Conservation (phyloP, 2,888 invertebrate species). For the Synanthedon formicaeformis region DNA sequence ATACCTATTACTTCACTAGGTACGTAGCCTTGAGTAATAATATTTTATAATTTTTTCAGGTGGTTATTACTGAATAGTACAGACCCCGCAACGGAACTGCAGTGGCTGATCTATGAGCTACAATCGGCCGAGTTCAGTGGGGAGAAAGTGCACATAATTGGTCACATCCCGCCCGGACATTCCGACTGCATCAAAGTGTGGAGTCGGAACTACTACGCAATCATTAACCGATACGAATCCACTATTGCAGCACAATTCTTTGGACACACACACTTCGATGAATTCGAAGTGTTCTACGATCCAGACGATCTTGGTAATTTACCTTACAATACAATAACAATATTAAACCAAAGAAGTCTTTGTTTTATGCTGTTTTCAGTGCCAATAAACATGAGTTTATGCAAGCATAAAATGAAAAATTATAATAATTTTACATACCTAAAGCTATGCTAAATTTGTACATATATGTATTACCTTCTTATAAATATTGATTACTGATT, state of each 20-base stretch:
- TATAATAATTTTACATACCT: background rate
- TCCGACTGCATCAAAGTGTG: constrained; percentile 94
- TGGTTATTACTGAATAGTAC: constrained; percentile 94
- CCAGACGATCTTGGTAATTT: constrained; percentile 77
- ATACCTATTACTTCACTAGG: too few relatives aligned
- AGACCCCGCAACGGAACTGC: constrained; percentile 94
- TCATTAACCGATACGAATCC: constrained; percentile 88
- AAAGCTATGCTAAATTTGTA: too few relatives aligned
- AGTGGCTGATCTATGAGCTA: constrained; percentile 94
- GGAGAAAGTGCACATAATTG: constrained; percentile 97
- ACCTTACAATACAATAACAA: too few relatives aligned
- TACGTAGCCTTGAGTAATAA: too few relatives aligned
- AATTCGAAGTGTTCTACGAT: constrained; percentile 94
- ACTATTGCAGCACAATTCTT: constrained; percentile 94
- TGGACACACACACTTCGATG: constrained; percentile 94
- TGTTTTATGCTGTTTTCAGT: too few relatives aligned
- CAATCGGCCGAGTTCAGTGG: constrained; percentile 94
- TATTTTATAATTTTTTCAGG: constrained; percentile 49
- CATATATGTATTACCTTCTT: constrained; percentile 3
- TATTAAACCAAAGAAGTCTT: too few relatives aligned
- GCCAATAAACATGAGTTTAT: background rate
- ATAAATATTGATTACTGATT: constrained; percentile 14
- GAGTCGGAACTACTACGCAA: constrained; percentile 94
- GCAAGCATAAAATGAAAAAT: background rate
- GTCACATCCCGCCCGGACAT: constrained; percentile 96